Base-by-base conservation (phyloP, 92 coral and sea anemone genomes). In the Pocillopora meandrina region DNA sequence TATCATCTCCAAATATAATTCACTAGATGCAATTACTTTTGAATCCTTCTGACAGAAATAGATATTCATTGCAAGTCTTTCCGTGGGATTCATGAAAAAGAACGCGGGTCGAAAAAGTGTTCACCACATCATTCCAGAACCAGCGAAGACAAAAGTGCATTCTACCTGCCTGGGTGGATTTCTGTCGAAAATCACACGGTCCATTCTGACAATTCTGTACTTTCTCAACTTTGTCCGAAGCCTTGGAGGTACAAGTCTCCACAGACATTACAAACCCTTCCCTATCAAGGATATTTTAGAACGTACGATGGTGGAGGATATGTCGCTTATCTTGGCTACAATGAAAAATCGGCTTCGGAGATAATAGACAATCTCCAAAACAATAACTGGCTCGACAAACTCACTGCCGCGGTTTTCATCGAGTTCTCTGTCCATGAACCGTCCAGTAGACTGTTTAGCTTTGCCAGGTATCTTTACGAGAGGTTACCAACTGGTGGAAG, bases 321-420 rank as follows among this genome's bases (percentile, higher is more conserved):
- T 81, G 93, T 93, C 13, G 97, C 97, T 5, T 92, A 84, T 65
- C 84, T 93, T 4, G 97, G 97, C 14, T 93, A 93, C 89, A 91
- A 93, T 60, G 58, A 70, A 15, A 65, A 79, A 60, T 85, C 90
- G 52, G 97, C 97, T 23, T 65, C 36, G 10, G 90, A 81, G 61
- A 91, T 91, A 16, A 35, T 92, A 11, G 19, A 65, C 12, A 74
- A 84, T 31, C 80, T 93, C 19, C 81, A 93, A 65, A 72, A 49
- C 14, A 71, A 91, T 77, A 65, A 74, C 34, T 93, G 97, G 97
- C 72, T 93, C 18, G 91, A 91, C 61, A 91, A 89, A 57, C 81
- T 52, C 55, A 93, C 93, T 17, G 93, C 76, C 10, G 95, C 87
- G 5, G 93, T 93, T 74, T 85, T 93, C 34, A 87, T 91, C 4